Conservation (phyloP, 2,113 vertebrate species). For the Sorex fumeus region DNA sequence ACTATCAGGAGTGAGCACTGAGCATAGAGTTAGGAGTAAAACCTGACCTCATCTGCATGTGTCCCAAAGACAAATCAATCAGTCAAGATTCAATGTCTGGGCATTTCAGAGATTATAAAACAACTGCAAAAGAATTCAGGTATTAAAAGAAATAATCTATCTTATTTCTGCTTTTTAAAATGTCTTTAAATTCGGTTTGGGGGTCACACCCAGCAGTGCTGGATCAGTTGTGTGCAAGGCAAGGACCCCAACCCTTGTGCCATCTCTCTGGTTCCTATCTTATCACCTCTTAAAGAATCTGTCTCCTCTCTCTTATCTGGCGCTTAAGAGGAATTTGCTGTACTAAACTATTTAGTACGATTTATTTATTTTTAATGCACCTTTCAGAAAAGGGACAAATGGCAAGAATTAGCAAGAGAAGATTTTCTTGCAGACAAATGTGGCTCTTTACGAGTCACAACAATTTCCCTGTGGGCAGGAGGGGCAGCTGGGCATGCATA, state of each 20-base stretch:
- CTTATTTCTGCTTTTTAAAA: too few relatives aligned
- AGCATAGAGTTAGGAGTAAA: too few relatives aligned
- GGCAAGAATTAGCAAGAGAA: background rate
- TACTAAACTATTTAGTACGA: background rate
- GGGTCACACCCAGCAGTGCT: too few relatives aligned
- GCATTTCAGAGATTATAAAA: conserved; percentile 6
- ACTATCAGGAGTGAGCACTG: too few relatives aligned
- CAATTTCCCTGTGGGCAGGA: background rate
- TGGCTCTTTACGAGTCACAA: background rate
- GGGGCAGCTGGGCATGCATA: background rate
- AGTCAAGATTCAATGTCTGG: background rate
- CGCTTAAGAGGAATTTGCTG: background rate
- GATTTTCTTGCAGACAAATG: conserved; percentile 5
- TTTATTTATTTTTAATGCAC: conserved; percentile 40
- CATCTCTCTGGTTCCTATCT: too few relatives aligned
- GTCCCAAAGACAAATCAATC: too few relatives aligned
- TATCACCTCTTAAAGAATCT: background rate
- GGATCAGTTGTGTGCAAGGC: too few relatives aligned
- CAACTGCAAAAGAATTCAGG: background rate
- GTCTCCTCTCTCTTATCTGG: background rate
- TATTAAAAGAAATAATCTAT: background rate
- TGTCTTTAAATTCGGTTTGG: too few relatives aligned
- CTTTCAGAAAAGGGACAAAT: conserved; percentile 11
- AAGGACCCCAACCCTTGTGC: too few relatives aligned
- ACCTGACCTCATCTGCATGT: too few relatives aligned